Evolutionary conservation across 2,113 vertebrate genomes (phyloP).

Genomic region (Hoplias malabaricus): DNA sequence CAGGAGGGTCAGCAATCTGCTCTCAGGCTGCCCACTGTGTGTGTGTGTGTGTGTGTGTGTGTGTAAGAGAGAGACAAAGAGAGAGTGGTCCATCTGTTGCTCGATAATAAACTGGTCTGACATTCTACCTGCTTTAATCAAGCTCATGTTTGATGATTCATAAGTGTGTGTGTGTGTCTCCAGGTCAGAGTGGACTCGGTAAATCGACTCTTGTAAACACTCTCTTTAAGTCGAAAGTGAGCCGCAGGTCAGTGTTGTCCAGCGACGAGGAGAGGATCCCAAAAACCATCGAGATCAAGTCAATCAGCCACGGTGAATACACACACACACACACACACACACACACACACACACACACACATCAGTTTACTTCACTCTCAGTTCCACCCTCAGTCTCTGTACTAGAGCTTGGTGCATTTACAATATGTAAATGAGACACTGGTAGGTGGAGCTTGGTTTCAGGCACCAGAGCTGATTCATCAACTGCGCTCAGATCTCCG

Average conservation of each 20-base stretch:
- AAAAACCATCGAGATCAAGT: constrained; percentile 97
- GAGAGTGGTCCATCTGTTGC: no score
- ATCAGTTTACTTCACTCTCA: not conserved
- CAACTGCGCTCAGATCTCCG: no score
- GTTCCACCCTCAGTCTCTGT: no score
- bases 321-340: not conserved
- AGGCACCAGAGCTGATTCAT: no score
- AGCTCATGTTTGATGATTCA: not conserved
- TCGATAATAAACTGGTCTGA: no score
- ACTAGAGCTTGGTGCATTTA: no score
- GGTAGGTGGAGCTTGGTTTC: no score
- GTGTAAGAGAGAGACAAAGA: no score
- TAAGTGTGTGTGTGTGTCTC: constrained; percentile 8
- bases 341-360: not conserved
- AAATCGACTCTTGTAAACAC: constrained; percentile 99
- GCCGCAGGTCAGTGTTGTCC: constrained; percentile 87
- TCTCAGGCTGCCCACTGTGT: not conserved
- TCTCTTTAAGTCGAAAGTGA: constrained; percentile 98
- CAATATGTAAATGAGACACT: no score
- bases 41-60: constrained; percentile 13
- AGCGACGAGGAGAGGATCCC: constrained; percentile 89
- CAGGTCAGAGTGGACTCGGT: constrained; percentile 96
- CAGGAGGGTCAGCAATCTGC: constrained; percentile 31
- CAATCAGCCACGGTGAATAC: constrained; percentile 89
- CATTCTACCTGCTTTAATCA: no score